Evolutionary conservation across 1,140 invertebrate species (phyloP).

Genomic region (Limonius californicus): DNA sequence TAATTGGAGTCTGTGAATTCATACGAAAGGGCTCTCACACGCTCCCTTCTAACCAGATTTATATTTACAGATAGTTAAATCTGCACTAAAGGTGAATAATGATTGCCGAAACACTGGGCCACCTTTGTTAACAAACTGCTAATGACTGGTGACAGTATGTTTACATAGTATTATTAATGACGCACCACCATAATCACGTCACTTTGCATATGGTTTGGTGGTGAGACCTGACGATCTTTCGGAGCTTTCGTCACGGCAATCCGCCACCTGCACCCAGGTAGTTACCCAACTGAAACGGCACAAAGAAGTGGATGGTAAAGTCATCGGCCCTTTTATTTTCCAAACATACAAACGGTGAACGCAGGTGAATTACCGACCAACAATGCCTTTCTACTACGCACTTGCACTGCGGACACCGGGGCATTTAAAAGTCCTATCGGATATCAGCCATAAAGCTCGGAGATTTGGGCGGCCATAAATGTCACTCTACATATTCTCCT

Average conservation of each 20-base stretch:
- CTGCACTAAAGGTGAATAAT: neutral
- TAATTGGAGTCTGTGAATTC: conserved; percentile 13
- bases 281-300: neutral
- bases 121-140: conserved; percentile 35
- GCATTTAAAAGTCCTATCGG: conserved; percentile 36
- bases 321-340: conserved; percentile 1
- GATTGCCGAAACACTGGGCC: neutral
- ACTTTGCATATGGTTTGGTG: conserved; percentile 1
- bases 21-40: neutral
- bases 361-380: neutral
- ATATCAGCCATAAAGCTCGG: conserved; percentile 41
- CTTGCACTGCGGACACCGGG: neutral
- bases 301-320: neutral
- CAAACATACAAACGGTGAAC: neutral
- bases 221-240: neutral
- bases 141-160: conserved; percentile 34
- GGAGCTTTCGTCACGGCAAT: neutral
- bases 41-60: conserved; percentile 1
- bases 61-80: conserved; percentile 10
- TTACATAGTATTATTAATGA: conserved; percentile 34
- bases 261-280: neutral
- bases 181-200: neutral
- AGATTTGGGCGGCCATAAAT: conserved; percentile 41
- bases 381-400: neutral
- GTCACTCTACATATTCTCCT: conserved; percentile 42